Percentiles rank a stretch among this genome's conserved stretches.
phyloP scores from a whole-genome alignment of 2,113 vertebrate species.

The Nettapus auritus region DNA sequence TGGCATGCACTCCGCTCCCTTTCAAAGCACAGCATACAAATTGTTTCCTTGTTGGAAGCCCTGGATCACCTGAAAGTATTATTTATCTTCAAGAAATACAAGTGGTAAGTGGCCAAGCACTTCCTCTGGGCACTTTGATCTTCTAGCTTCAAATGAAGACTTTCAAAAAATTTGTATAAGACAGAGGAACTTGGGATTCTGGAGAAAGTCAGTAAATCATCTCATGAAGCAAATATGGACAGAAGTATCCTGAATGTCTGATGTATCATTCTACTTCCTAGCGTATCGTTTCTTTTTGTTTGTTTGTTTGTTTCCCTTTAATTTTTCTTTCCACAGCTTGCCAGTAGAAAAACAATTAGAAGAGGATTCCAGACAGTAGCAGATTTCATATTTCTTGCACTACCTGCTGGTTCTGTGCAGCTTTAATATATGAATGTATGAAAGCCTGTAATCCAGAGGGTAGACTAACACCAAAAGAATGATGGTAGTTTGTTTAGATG shows the following conservation, averaged over 20 bases:
- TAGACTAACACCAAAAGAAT: background rate
- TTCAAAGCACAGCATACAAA: constrained; percentile 12
- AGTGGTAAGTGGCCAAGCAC: background rate
- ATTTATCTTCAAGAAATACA: constrained; percentile 28
- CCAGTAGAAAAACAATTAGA: background rate
- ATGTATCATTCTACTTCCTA: background rate
- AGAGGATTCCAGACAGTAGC: background rate
- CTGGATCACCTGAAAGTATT: background rate
- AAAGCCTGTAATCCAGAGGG: background rate
- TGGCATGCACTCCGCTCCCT: constrained; percentile 33
- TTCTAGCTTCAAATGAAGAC: background rate
- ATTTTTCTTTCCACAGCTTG: background rate
- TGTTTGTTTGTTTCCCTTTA: background rate
- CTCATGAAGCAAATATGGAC: background rate
- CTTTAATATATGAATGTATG: background rate
- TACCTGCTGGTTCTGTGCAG: background rate
- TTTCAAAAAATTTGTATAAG: background rate
- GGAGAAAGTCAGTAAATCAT: background rate
- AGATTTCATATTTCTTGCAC: background rate
- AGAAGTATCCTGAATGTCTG: background rate
- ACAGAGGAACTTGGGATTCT: background rate
- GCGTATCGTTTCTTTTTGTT: background rate
- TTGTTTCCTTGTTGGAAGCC: constrained; percentile 36
- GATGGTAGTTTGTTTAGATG: background rate
- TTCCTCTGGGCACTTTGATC: constrained; percentile 20